Base-by-base conservation (phyloP, 2,888 invertebrate genomes). In the Drosophila neonasuta region DNA sequence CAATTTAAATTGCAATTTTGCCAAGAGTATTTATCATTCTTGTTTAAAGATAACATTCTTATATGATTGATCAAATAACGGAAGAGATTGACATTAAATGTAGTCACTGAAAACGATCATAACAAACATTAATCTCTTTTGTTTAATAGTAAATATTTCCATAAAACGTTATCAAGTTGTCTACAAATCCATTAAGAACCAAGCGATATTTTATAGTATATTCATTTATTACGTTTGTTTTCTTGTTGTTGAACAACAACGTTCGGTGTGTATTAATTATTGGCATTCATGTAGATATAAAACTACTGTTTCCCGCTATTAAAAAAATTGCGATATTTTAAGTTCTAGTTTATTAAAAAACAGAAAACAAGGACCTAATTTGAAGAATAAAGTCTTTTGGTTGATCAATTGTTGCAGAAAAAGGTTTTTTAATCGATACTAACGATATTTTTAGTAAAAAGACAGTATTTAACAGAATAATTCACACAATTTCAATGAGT, bases 31-130 rank as follows among this genome's bases (percentile, higher is more conserved):
- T 46, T 48, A 17, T 41, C 20, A 17, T 29, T 45, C 11, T 29
- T 51, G 15, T 41, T 45, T 29, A 3, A 44, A 7, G 49, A 56
- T 39, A 54, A 44, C 32, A 20, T 41, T 24, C 5, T 41, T 34
- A 54, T 52, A 36, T 13, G 41, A 49, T 57, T 48, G 34, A 17
- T 60, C 11, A 36, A 20, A 52, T 13, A 52, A 60, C 46, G 54
- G 55, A 32, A 61, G 39, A 48, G 30, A 54, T 36, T 51, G 15
- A 52, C 11, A 20, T 30, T 54, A 41, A 42, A 52, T 41, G 41
- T 15, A 41, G 39, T 17, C 52, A 11, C 41, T 50, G 8, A 30
- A n/a, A 39, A 11, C 32, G 44, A 15, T 30, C 48, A 34, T 17
- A 52, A 30, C 17, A 54, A 54, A 29, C 13, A 48, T 61, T 54